Evolutionary conservation across 2,888 invertebrate species (phyloP).

Genomic region (Nephrotoma flavescens): DNA sequence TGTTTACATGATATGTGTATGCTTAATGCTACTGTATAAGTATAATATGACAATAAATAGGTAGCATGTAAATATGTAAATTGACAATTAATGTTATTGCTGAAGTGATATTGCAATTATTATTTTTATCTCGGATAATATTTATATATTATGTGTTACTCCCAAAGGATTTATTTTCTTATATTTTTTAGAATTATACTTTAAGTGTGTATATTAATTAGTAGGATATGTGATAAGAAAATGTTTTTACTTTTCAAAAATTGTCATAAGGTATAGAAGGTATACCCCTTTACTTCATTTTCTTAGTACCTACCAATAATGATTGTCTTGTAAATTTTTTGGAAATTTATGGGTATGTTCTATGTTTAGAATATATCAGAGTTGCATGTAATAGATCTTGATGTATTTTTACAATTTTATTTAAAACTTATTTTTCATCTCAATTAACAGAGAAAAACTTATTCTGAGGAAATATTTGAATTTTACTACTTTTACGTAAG

Average conservation of each 20-base stretch:
- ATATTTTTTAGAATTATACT: background rate
- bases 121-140: background rate
- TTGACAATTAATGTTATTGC: background rate
- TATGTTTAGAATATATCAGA: too few relatives aligned
- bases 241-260: background rate
- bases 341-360: too few relatives aligned
- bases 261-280: background rate
- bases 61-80: background rate
- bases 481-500: too few relatives aligned
- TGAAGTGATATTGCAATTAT: background rate
- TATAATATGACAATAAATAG: background rate
- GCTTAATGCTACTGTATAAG: background rate
- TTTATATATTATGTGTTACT: background rate
- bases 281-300: background rate
- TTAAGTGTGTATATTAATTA: background rate
- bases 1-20: background rate
- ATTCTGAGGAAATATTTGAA: too few relatives aligned
- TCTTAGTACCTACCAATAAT: background rate
- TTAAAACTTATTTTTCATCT: too few relatives aligned
- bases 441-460: too few relatives aligned
- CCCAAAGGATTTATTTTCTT: background rate
- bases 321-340: background rate
- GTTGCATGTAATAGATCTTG: too few relatives aligned
- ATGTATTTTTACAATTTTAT: too few relatives aligned
- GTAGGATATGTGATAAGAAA: background rate